Base-by-base conservation (phyloP, 2,113 vertebrate genomes). In the Zosterops lateralis region DNA sequence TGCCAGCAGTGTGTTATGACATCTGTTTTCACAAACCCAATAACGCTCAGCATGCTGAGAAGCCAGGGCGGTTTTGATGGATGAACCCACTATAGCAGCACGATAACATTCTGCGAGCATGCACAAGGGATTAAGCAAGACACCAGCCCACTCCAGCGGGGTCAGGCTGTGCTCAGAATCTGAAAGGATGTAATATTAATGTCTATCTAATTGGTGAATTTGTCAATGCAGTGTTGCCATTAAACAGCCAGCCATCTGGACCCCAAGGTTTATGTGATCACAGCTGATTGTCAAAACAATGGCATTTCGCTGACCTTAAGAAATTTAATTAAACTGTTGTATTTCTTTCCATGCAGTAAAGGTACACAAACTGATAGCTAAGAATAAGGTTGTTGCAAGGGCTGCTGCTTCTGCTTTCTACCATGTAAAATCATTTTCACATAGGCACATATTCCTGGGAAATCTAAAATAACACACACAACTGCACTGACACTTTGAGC, bases 181-280 rank as follows among this genome's bases (percentile, higher is more conserved):
- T 85, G 58, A 95, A 98, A 97, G 95, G 93, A 93, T 97, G 89
- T 70, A 92, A 95, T 96, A 97, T 98, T 98, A 98, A 97, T 97
- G 95, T 70, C 93, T 89, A 89, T 96, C 95, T 98, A 95, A 97
- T 97, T 97, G 96, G 91, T 88, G 82, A 96, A 97, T 96, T 96
- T 96, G 95, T 97, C 97, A 97, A 67, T 92, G 95, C 85, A 76
- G 92, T 80, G 93, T 85, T 96, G 86, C 90, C 95, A 95, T 90
- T 97, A 97, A 96, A 95, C 62, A 95, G 57, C 83, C 86, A 97
- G 94, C 90, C 96, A 87, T 96, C 95, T 96, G 87, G 93, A 96
- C 90, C 85, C 93, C 78, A 28, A 96, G 91, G 72, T 96, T 96
- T 97, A 95, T 96, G 79, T 94, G 93, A 97, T 96, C 93, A 92